Evolutionary conservation across 2,888 invertebrate genomes (phyloP).

Genomic region (Ophraella communa): DNA sequence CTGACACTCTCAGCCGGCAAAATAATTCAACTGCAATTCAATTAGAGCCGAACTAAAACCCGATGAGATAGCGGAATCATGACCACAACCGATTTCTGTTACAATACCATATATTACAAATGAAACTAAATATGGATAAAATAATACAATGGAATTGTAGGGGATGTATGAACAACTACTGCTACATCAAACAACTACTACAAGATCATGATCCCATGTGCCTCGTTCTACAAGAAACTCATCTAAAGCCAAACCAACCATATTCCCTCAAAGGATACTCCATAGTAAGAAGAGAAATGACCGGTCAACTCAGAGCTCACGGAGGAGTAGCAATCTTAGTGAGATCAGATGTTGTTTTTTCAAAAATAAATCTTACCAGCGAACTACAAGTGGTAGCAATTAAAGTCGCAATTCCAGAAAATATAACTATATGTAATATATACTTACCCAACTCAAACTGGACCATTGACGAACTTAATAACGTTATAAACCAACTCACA

Average conservation of each 20-base stretch:
- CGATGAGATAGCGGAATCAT: background rate
- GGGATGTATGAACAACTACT: slow-evolving; percentile 8
- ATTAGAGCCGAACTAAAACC: too few species aligned
- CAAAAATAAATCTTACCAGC: background rate
- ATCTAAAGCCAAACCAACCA: slow-evolving; percentile 8
- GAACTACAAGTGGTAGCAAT: slow-evolving; percentile 6
- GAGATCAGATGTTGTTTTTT: background rate
- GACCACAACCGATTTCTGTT: background rate
- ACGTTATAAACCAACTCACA: slow-evolving; percentile 9
- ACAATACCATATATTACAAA: too few species aligned
- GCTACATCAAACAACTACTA: slow-evolving; percentile 9
- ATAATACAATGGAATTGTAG: slow-evolving; percentile 25
- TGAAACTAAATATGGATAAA: background rate
- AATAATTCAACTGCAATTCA: too few species aligned
- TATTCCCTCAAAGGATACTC: too few species aligned
- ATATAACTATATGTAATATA: slow-evolving; percentile 13
- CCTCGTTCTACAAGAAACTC: slow-evolving; percentile 20
- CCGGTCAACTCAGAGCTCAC: too few species aligned
- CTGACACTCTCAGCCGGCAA: background rate
- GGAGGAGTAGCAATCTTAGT: too few species aligned
- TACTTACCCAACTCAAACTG: slow-evolving; percentile 7
- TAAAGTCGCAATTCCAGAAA: background rate
- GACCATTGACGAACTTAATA: background rate
- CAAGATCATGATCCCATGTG: slow-evolving; percentile 7
- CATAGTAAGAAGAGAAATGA: too few species aligned